Percentiles rank a stretch among this genome's conserved stretches.
Evolutionary conservation across 2,797 vertebrate species (phyloP).

Genomic region (Otolemur crassicaudatus): DNA sequence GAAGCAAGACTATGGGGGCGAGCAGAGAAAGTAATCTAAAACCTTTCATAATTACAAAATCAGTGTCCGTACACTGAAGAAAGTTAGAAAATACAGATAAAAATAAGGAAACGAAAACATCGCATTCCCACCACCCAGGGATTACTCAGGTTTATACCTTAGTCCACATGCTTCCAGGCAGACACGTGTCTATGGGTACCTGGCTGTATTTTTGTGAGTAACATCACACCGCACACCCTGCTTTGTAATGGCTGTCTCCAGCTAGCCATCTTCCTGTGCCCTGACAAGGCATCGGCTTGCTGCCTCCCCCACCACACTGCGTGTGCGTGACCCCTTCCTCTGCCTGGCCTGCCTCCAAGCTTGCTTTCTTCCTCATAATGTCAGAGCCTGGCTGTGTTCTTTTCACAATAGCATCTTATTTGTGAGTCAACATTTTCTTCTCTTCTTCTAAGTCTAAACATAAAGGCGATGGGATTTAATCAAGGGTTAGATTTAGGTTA

Average conservation of each 20-base stretch:
- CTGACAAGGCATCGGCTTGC: background rate
- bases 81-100: constrained; percentile 6
- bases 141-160: background rate
- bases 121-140: background rate
- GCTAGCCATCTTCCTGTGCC: background rate
- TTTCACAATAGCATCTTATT: background rate
- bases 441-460: background rate
- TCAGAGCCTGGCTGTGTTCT: background rate
- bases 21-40: background rate
- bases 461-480: constrained; percentile 1
- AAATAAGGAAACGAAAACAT: constrained; percentile 28
- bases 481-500: background rate
- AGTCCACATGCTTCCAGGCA: background rate
- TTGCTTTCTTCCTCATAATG: background rate
- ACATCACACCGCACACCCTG: background rate
- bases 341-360: background rate
- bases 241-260: background rate
- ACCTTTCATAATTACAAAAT: background rate
- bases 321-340: background rate
- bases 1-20: background rate
- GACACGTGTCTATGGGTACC: no score
- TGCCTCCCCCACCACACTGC: background rate
- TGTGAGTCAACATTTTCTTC: background rate
- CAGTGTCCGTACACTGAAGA: background rate
- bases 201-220: background rate